Percentiles rank a stretch among this genome's conserved stretches.
Conservation (phyloP, 2,113 vertebrate species). For the Centropus unirufus region DNA sequence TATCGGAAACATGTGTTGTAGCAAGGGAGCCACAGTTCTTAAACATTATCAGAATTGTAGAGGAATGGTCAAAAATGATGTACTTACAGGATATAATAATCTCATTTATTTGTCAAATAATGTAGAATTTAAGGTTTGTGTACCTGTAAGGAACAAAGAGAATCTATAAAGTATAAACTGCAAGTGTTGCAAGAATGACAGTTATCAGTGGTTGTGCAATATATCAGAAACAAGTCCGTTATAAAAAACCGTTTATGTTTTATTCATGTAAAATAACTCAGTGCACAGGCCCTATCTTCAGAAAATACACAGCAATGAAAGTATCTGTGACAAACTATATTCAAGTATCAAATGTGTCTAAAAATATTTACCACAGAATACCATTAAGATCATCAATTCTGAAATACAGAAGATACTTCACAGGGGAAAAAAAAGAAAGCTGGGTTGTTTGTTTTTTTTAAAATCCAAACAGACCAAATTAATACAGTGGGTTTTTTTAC, state of each 20-base stretch:
- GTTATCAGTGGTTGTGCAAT: background rate
- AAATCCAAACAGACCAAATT: background rate
- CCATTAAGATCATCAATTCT: background rate
- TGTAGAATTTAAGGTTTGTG: background rate
- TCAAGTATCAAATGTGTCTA: background rate
- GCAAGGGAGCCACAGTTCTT: fast-evolving
- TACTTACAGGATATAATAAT: background rate
- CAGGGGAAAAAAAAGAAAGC: background rate
- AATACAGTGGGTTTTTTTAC: background rate
- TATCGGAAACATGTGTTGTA: background rate
- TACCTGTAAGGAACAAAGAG: background rate
- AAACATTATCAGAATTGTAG: background rate
- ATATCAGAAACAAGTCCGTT: background rate
- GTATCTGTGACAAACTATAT: background rate
- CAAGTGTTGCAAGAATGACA: background rate
- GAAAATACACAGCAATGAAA: background rate
- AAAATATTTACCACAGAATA: background rate
- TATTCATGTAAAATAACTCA: conserved; percentile 50
- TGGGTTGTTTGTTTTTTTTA: no score
- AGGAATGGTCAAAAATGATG: background rate
- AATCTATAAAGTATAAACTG: background rate
- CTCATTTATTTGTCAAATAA: background rate
- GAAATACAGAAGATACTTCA: background rate
- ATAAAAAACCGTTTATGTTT: conserved; percentile 33
- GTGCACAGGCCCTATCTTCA: background rate